Base-by-base conservation (phyloP, 2,888 invertebrate genomes). In the Hemithea aestivaria region DNA sequence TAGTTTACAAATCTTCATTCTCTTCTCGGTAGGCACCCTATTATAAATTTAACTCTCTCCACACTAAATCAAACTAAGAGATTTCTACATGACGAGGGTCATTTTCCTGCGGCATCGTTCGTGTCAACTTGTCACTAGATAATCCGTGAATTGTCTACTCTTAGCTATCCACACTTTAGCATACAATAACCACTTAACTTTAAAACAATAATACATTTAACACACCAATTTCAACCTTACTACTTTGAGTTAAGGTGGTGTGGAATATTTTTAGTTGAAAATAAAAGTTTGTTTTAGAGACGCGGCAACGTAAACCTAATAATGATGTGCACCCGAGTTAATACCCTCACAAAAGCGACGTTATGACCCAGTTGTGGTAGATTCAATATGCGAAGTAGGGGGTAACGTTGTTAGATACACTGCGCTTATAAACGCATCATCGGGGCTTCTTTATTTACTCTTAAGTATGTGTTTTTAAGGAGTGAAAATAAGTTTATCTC, bases 121-220 rank as follows among this genome's bases (percentile, higher is more conserved):
- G 23, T 32, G 45, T 52, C 51, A 47, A 45, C 49, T 47, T 49
- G 51, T 52, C 51, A 47, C 43, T 47, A 43, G 39, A 49, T 47
- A 45, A 47, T 51, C 51, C 44, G 34, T 12, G 40, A 51, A 48
- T 45, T 44, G 48, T 45, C 45, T 44, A 39, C 40, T 44, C 39
- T 25, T 32, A 29, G 40, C 34, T 24, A 32, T 39, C 33, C 11
- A 26, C 40, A 36, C 27, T 35, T 32, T 25, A n/a, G 26, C 41
- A 42, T 34, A 26, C 29, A 29, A 36, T 20, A n/a, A 30, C 7
- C 3, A 8, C 9, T 11, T 16, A 3, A 29, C 7, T n/a, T 26
- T 10, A 10, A 25, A 28, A 21, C 2, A 22, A 6, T 36, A 22
- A 28, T 16, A 16, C 16, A 16, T 5, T 16, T 2, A n/a, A n/a